Evolutionary conservation across 2,797 vertebrate genomes (phyloP).

Genomic region (Periparus ater): DNA sequence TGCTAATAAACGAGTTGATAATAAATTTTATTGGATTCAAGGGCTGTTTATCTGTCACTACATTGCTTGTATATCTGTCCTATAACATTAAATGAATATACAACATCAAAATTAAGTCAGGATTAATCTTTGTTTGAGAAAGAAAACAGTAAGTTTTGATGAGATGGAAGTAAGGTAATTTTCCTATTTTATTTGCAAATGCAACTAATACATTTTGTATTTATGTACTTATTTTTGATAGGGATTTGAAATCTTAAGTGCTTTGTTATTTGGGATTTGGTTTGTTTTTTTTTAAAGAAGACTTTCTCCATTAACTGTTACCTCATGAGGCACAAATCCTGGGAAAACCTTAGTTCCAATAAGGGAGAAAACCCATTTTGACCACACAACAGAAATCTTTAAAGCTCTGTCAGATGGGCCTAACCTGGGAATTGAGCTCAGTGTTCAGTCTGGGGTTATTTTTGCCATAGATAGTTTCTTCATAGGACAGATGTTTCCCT

Average conservation of each 20-base stretch:
- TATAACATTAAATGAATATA: neutral
- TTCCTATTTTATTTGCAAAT: neutral
- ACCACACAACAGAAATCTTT: neutral
- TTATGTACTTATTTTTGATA: neutral
- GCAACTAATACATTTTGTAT: neutral
- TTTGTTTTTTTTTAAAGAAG: neutral
- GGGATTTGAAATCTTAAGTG: neutral
- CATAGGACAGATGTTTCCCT: neutral
- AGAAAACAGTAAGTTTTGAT: neutral
- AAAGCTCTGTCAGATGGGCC: neutral
- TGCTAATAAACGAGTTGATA: neutral
- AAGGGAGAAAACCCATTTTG: neutral
- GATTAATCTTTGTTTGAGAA: neutral
- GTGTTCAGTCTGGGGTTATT: neutral
- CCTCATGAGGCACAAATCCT: neutral
- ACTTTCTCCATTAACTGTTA: neutral
- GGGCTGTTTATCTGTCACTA: neutral
- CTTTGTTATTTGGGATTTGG: neutral
- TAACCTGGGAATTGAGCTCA: neutral
- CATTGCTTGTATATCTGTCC: neutral
- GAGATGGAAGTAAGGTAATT: neutral
- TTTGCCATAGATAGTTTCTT: neutral
- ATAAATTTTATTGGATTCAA: neutral
- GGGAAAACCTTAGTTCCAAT: neutral
- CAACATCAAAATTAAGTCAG: neutral